Percentiles rank a stretch among this genome's conserved stretches.
Evolutionary conservation across 2,888 invertebrate species (phyloP).

Genomic region (Tinea semifulvella): DNA sequence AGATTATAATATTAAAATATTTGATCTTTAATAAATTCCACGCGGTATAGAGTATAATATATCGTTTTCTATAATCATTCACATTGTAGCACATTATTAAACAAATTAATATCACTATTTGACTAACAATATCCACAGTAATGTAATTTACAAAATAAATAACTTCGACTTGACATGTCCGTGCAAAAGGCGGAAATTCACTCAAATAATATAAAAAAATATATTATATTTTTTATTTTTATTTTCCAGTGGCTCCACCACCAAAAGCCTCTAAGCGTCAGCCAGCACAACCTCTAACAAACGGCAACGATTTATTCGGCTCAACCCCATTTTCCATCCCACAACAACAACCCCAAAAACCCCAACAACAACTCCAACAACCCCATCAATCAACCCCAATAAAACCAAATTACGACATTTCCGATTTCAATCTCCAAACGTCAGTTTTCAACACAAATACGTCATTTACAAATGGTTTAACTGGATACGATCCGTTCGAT

Average conservation of each 20-base stretch:
- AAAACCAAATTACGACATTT: conserved; percentile 57
- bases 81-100: no score
- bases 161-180: no score
- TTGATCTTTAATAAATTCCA: no score
- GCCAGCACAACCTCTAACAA: conserved; percentile 35
- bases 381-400: conserved; percentile 26
- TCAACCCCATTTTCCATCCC: conserved; percentile 75
- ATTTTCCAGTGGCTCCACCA: conserved; percentile 82
- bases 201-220: no score
- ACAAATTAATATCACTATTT: no score
- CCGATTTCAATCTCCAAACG: conserved; percentile 52
- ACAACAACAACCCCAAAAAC: conserved; percentile 24
- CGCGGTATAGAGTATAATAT: no score
- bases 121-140: no score
- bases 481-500: conserved; percentile 81
- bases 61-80: no score
- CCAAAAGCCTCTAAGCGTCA: conserved; percentile 77
- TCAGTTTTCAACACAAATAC: conserved; percentile 50
- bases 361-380: conserved; percentile 26
- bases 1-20: no score
- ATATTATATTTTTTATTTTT: conserved; percentile 13
- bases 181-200: no score
- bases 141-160: no score
- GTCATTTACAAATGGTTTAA: conserved; percentile 51
- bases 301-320: conserved; percentile 80